Conservation (phyloP, 2,888 invertebrate species). For the Hirtodrosophila cameraria region DNA sequence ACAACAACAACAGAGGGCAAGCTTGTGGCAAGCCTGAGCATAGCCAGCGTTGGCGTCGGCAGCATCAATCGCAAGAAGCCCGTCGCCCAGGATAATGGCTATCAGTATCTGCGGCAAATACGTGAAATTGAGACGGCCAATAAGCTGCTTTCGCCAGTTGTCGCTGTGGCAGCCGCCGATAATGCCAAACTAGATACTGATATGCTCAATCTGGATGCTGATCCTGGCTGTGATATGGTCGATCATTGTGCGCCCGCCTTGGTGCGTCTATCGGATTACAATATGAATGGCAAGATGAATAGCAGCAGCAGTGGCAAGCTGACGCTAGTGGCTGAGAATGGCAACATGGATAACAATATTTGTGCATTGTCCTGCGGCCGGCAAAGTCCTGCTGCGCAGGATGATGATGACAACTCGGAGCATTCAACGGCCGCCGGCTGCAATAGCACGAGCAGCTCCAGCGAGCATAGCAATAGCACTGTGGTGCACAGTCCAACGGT, state of each 20-base stretch:
- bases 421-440: constrained; percentile 81
- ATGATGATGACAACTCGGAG: constrained; percentile 82
- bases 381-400: constrained; percentile 23
- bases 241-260: constrained; percentile 69
- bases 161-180: constrained; percentile 67
- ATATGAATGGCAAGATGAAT: constrained; percentile 77
- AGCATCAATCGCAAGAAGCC: constrained; percentile 77
- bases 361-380: constrained; percentile 26
- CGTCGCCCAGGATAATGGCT: constrained; percentile 82
- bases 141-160: constrained; percentile 81
- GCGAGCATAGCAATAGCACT: constrained; percentile 82
- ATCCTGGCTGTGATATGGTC: constrained; percentile 67
- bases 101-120: constrained; percentile 83
- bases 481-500: constrained; percentile 80
- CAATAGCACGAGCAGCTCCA: constrained; percentile 82
- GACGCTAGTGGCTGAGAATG: constrained; percentile 64
- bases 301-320: constrained; percentile 3
- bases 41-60: constrained; percentile 46
- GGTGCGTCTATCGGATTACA: constrained; percentile 71
- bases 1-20: constrained; percentile 32
- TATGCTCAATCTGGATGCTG: constrained; percentile 51
- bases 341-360: constrained; percentile 67
- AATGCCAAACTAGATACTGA: constrained; percentile 53
- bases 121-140: constrained; percentile 84
- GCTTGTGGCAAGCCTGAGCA: constrained; percentile 44